Percentiles rank a stretch among this genome's conserved stretches.
Conservation (phyloP, 2,113 vertebrate genomes). For the Tupaia chinensis region DNA sequence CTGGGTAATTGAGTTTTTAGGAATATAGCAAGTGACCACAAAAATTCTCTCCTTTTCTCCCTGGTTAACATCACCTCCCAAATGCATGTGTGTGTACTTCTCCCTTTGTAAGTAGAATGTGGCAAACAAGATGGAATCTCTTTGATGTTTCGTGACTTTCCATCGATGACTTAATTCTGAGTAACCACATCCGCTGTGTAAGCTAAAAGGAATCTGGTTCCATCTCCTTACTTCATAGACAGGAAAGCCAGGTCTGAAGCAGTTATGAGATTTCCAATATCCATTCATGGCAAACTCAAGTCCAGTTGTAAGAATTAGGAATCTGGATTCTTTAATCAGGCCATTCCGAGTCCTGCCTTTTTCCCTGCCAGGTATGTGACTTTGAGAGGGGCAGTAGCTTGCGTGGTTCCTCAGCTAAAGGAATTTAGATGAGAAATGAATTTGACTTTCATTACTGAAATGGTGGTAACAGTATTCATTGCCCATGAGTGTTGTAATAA, state of each 20-base stretch:
- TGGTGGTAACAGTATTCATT: not conserved
- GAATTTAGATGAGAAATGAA: not conserved
- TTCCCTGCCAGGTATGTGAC: not conserved
- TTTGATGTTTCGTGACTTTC: not conserved
- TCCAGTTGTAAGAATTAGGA: not conserved
- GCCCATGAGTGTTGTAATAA: not conserved
- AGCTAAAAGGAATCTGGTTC: not conserved
- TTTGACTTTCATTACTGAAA: not conserved
- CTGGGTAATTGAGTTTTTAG: not conserved
- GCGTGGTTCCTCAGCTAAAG: not conserved
- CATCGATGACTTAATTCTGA: not conserved
- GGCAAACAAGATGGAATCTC: not conserved
- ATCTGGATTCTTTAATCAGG: not conserved
- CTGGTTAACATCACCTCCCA: not conserved
- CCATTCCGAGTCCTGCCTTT: not conserved
- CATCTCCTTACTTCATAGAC: not conserved
- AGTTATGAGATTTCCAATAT: not conserved
- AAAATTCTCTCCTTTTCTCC: not conserved
- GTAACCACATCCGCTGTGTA: not conserved
- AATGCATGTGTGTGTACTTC: not conserved
- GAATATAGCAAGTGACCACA: not conserved
- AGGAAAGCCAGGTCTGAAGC: not conserved
- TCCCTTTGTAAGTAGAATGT: not conserved
- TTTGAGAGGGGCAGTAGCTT: not conserved
- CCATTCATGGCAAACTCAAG: not conserved